Base-by-base conservation (phyloP, 2,888 invertebrate species). In the Sipunculus nudus region DNA sequence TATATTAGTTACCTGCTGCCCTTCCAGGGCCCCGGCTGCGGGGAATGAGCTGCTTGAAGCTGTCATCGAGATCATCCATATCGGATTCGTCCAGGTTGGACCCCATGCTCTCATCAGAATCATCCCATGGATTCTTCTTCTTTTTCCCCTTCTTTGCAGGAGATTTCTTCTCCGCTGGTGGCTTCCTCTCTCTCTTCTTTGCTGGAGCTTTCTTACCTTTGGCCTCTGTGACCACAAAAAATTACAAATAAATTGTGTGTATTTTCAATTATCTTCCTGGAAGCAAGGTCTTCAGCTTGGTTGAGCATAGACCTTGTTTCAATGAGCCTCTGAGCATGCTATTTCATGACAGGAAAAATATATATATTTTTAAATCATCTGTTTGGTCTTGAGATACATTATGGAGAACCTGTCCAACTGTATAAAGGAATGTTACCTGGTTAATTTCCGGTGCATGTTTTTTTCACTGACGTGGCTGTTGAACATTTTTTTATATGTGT, bases 81-180 rank as follows among this genome's bases (percentile, higher is more conserved):
- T 53, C 53, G 38, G 39, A 68, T 35, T 70, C 67, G 8, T 67
- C 63, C 38, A 68, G 50, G 21, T 65, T 43, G 46, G 59, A 46
- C 21, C 61, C 53, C 5, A 55, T 67, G 48, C 61, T 46, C 40
- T 59, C 76, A 5, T 76, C 75, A 3, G 69, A 65, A 19, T 77
- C 78, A 4, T 76, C 76, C 80, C 79, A 83, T 0, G 80, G 78
- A 61, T 80, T 80, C 32, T 70, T 75, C 67, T 80, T 79, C 75
- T 81, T 83, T 43, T 76, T 75, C 50, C 75, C 78, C 41, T 70
- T 74, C 55, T 70, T 75, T 23, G 47, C 49, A 26, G 49, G 29
- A n/a, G 39, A 49, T 19, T 58, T 53, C 21, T 39, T 35, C 23
- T 25, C 28, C 5, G 21, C n/a, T 1, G 53, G 59, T 41, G 26